phyloP scores from a whole-genome alignment of 2,888 invertebrate species.

The Tenthredo notha region DNA sequence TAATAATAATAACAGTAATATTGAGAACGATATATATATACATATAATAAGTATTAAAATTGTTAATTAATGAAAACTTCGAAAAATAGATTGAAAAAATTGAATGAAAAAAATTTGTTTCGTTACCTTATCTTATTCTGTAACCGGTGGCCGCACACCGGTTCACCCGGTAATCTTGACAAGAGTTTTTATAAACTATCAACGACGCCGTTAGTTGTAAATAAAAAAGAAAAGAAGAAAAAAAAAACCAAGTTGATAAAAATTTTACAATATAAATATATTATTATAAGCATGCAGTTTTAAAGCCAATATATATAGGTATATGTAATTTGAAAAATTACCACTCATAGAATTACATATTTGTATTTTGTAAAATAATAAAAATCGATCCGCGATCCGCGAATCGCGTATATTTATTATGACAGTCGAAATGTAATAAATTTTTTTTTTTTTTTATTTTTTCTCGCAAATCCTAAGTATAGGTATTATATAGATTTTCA shows the following conservation, averaged over 20 bases:
- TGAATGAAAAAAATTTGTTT: neutral
- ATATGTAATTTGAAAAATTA: slow-evolving; percentile 38
- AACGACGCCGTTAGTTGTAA: neutral
- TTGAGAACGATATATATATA: neutral
- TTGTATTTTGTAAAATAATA: neutral
- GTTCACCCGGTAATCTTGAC: slow-evolving; percentile 27
- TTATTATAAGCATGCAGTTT: slow-evolving; percentile 38
- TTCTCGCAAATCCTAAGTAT: neutral
- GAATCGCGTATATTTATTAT: neutral
- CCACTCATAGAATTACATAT: slow-evolving; percentile 37
- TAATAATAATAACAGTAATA: neutral
- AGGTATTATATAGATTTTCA: neutral
- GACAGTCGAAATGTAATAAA: neutral
- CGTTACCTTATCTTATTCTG: slow-evolving; percentile 45
- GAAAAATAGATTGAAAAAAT: slow-evolving; percentile 24
- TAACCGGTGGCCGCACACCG: slow-evolving; percentile 31
- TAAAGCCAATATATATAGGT: slow-evolving; percentile 37
- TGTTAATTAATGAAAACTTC: neutral
- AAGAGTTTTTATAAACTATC: neutral
- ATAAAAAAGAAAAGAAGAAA: neutral
- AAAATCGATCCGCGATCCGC: slow-evolving; percentile 13
- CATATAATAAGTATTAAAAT: neutral
- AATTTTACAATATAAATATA: slow-evolving; percentile 34
- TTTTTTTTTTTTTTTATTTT: neutral
- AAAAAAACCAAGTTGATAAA: neutral